Evolutionary conservation across 2,888 invertebrate genomes (phyloP), one percentile per base, ranked within the genome.

Genomic region (Hypomecis atomaria): DNA sequence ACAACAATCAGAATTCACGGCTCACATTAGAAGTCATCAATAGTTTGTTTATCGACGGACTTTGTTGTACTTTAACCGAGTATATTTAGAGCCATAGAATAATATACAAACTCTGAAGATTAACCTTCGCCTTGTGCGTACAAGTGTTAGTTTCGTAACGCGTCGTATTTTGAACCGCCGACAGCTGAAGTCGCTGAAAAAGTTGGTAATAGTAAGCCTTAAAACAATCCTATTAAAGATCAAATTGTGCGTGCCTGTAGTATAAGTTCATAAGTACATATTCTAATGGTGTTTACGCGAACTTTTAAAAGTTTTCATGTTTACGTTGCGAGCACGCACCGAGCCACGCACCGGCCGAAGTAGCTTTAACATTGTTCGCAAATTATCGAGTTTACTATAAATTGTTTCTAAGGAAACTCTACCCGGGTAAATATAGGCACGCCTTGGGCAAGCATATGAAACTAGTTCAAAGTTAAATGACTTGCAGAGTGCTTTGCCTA

Each of bases 321-420:
- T 90, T 89, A 89, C 81, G 69, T 78, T 82, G 65, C 66, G 73
- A 75, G 87, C 90, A 89, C 90, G 90, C 83, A 78, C 78, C 77
- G 64, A 82, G 79, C 80, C 81, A 80, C 83, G 83, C 84, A 82
- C 78, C 70, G 60, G 62, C 66, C 67, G 68, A 72, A 63, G 62
- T 61, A 61, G 66, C 56, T 65, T 66, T 64, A 45, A 67, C 71
- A 65, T 61, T 65, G 65, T 70, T 66, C 37, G 65, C 48, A 59
- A 61, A 49, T 67, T 59, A 58, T 66, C 60, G 59, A 23, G 54
- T 65, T 70, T 70, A 64, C 53, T 64, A 63, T 65, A 62, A 57
- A 60, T 58, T 62, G 42, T 49, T 64, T 63, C 59, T 54, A 36
- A 52, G 50, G 59, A 62, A 66, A 62, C 59, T 58, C 60, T 50